A percentile compares a stretch with the other conserved stretches of the same genome.
Conservation (phyloP, 2,797 vertebrate species). For the Poeciliopsis infans region DNA sequence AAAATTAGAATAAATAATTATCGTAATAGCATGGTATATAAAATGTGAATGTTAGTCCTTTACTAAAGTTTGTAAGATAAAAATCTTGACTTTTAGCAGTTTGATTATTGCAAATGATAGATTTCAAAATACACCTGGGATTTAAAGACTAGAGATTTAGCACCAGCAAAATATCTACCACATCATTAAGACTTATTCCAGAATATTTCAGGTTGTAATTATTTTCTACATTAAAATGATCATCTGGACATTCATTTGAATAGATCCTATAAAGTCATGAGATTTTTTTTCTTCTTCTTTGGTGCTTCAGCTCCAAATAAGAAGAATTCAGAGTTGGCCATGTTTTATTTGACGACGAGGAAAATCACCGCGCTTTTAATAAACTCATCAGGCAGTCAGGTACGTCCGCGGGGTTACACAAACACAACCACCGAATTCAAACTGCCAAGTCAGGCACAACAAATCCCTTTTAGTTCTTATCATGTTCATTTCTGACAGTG, state of each 20-base stretch:
- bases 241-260: background rate
- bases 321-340: background rate
- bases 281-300: background rate
- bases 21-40: background rate
- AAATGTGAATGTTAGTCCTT: background rate
- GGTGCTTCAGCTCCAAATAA: background rate
- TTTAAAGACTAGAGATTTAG: background rate
- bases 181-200: background rate
- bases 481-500: constrained; percentile 7
- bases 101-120: background rate
- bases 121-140: background rate
- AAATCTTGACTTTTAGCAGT: background rate
- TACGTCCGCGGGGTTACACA: constrained; percentile 1
- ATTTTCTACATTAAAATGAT: background rate
- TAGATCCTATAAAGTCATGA: background rate
- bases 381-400: background rate
- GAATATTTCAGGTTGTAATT: background rate
- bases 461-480: constrained; percentile 17
- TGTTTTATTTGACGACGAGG: background rate
- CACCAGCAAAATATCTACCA: background rate
- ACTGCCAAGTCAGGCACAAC: constrained; percentile 23
- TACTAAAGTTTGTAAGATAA: background rate
- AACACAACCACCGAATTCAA: constrained; percentile 17
- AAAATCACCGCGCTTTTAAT: background rate
- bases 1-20: background rate